Base-by-base conservation (phyloP, 23 tunicate species). In the Halocynthia aurantium region DNA sequence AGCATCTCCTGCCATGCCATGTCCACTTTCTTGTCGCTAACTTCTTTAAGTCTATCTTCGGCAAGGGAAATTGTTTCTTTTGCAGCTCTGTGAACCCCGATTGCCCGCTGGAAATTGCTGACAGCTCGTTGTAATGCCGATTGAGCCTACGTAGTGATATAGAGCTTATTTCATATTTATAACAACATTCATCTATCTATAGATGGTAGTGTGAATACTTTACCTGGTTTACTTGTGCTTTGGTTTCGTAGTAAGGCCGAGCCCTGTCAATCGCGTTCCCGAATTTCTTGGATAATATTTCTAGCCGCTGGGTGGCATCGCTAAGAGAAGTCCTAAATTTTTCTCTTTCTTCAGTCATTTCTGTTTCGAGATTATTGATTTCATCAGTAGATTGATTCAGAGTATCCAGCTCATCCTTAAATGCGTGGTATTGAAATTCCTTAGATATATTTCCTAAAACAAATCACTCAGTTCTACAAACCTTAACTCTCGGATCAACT, bases 1-100 rank as follows among this genome's bases (percentile, higher is more conserved):
- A 92, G 77, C 85, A 84, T 80, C 62, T 92, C 98, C 57, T 92
- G 98, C 98, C 98, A 92, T 17, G 98, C 92, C 52, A 75, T 74
- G 76, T 86, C 92, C 40, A 92, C 98, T 52, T 79, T 76, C 13
- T 80, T 61, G 61, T 82, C 92, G 40, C 58, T 44, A 53, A 80
- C 70, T 74, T 83, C 88, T 22, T 50, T 80, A 40, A 92, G 61
- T 10, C 86, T 54, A 74, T 82, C 83, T 53, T 92, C 98, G 0
- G 92, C 92, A 72, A 92, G 55, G 44, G 81, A 31, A 22, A 92
- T 92, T 54, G 98, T 92, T 70, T 92, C 98, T 69, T 86, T 92
- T 8, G 98, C 98, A 44, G 98, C 98, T 21, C 92, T 72, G 76
- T 92, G 62, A 57, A 92, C 81, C 20, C 98, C 98, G 79, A 86